phyloP scores from a whole-genome alignment of 2,797 vertebrate species.

The Pempheris klunzingeri region DNA sequence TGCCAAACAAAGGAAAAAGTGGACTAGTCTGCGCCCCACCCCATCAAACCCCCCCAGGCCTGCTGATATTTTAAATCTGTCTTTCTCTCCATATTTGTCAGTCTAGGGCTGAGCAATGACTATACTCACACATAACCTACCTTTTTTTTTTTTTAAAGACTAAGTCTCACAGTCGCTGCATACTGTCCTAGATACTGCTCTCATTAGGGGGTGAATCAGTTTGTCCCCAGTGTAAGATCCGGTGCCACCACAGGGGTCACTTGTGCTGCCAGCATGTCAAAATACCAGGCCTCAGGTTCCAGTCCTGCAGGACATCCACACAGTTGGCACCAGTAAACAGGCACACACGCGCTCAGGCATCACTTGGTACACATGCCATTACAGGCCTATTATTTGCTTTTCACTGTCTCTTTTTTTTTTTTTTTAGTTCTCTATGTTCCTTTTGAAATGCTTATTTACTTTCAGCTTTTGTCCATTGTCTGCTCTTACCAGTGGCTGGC shows the following conservation, averaged over 20 bases:
- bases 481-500: background rate
- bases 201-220: background rate
- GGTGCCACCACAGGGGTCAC: slow-evolving; percentile 28
- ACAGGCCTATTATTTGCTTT: background rate
- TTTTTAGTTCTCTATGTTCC: too few species aligned
- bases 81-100: background rate
- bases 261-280: slow-evolving; percentile 44
- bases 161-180: background rate
- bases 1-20: slow-evolving; percentile 38
- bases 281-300: slow-evolving; percentile 55
- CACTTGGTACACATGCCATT: background rate
- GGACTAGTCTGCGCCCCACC: background rate
- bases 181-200: slow-evolving; percentile 11
- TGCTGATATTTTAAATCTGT: slow-evolving; percentile 20
- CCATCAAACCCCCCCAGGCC: background rate
- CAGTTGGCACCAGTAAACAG: slow-evolving; percentile 11
- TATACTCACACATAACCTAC: background rate
- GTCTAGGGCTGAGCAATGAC: background rate
- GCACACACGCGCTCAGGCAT: background rate
- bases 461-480: background rate
- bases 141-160: slow-evolving; percentile 2
- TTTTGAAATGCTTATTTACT: background rate
- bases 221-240: slow-evolving; percentile 22
- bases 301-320: slow-evolving; percentile 39
- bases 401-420: background rate